Base-by-base conservation (phyloP, 2,113 vertebrate genomes). In the Arenaria interpres region DNA sequence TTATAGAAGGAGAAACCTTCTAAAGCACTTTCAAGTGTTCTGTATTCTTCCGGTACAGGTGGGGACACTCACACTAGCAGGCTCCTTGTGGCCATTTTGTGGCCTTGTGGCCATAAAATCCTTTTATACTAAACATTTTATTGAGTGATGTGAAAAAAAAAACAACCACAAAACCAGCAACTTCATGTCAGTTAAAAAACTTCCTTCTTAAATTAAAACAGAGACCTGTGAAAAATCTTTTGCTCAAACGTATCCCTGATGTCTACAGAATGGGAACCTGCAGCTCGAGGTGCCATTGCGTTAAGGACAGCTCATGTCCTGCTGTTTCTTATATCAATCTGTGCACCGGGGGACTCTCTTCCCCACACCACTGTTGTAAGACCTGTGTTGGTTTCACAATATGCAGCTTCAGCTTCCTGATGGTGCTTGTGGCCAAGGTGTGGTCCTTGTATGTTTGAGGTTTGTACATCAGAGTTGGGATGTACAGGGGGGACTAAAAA, bases 321-420 rank as follows among this genome's bases (percentile, higher is more conserved):
- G 6, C 20, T 57, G 28, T 41, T 84, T 56, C 37, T 41, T 48
- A 23, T 18, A 18, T 12, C 22, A 35, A 3, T 37, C 10, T 1
- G 0, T 64, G 25, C 0, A 0, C 56, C 48, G 30, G 14, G 21
- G 10, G 18, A 59, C 25, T 1, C 4, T 45, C 17, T 69, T 3
- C n/a, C 7, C 30, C 14, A 20, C 1, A 0, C 2, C 32, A 20
- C 17, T 37, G 11, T 16, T 63, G 21, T 39, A 45, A 62, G 28
- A 57, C 7, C 46, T 79, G 39, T n/a, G 10, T 6, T n/a, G 23
- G 10, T 8, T 56, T 78, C 73, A 27, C 12, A 68, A 23, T 14
- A 51, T 9, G 43, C 2, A 30, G 13, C 5, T 86, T 66, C 46
- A 73, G 46, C 20, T 73, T 62, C 48, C 48, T 46, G 10, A 12